Percentiles rank a stretch among this genome's conserved stretches.
These are phyloP conservation scores for Gallinago stenura DNA, from an alignment of 2,797 vertebrate species.

Conservation along the genomic window DNA sequence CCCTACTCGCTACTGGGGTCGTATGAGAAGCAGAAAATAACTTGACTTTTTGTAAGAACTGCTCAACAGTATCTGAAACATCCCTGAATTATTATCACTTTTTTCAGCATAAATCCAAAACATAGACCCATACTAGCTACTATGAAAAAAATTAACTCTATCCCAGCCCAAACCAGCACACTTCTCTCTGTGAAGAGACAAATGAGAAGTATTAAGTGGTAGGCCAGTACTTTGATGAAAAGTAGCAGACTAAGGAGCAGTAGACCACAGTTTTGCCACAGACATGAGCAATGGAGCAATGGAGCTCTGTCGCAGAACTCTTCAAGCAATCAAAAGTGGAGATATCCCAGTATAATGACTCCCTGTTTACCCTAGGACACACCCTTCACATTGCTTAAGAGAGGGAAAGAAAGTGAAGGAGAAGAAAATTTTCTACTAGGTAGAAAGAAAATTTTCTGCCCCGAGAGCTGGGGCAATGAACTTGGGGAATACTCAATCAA, in stretches of 20 bases:
- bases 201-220: neutral
- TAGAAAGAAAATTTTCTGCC: no score
- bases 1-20: neutral
- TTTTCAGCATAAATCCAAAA: neutral
- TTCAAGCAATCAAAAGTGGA: neutral
- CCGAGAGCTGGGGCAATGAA: neutral
- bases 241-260: neutral
- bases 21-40: neutral
- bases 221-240: neutral
- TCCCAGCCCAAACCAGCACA: neutral
- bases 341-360: neutral
- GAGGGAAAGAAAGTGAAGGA: neutral
- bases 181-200: neutral
- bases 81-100: neutral
- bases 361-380: neutral
- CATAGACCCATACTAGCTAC: neutral
- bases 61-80: neutral
- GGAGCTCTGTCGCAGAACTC: neutral
- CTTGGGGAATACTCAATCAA: neutral
- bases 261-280: neutral
- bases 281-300: accelerated
- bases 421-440: neutral
- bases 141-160: neutral
- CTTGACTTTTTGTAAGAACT: neutral
- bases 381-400: neutral